Evolutionary conservation across 2,888 invertebrate genomes (phyloP).

Genomic region (Hedychridium roseum): DNA sequence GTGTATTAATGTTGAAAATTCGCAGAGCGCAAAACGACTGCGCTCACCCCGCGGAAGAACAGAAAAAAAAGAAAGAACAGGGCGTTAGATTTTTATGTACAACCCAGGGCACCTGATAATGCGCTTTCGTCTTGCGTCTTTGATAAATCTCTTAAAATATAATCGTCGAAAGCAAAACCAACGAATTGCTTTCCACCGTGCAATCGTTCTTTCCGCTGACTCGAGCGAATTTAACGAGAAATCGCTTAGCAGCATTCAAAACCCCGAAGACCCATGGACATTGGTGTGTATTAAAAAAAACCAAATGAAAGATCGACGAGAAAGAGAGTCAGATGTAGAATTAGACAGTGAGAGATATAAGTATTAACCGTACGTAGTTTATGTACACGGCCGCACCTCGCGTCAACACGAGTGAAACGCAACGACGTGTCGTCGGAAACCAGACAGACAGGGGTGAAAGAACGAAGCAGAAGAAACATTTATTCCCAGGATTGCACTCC

Average conservation of each 20-base stretch:
- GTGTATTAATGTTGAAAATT: constrained; percentile 4
- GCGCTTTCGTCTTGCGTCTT: no score
- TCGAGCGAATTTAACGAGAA: constrained; percentile 18
- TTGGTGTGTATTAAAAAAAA: constrained; percentile 15
- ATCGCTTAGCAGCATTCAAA: constrained; percentile 15
- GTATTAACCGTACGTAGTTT: constrained; percentile 26
- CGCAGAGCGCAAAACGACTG: constrained; percentile 7
- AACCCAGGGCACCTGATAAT: constrained; percentile 29
- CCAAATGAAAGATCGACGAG: constrained; percentile 10
- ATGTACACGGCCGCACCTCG: constrained; percentile 58
- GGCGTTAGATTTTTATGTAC: constrained; percentile 34
- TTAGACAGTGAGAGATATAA: constrained; percentile 16
- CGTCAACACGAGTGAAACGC: constrained; percentile 47
- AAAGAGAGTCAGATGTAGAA: constrained; percentile 17
- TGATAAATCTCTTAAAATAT: no score
- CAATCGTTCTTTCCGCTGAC: constrained; percentile 1
- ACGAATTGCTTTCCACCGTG: no score
- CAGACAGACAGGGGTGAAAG: constrained; percentile 24
- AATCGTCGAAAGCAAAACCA: no score
- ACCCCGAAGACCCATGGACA: constrained; percentile 8
- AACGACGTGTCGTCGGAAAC: constrained; percentile 21
- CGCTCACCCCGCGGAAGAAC: constrained; percentile 16
- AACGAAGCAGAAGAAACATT: constrained; percentile 14
- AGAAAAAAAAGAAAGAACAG: constrained; percentile 11
- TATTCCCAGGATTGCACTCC: constrained; percentile 25